These are phyloP conservation scores for Colletes collaris DNA, from an alignment of 2,888 invertebrate genomes.

Conservation along the genomic window DNA sequence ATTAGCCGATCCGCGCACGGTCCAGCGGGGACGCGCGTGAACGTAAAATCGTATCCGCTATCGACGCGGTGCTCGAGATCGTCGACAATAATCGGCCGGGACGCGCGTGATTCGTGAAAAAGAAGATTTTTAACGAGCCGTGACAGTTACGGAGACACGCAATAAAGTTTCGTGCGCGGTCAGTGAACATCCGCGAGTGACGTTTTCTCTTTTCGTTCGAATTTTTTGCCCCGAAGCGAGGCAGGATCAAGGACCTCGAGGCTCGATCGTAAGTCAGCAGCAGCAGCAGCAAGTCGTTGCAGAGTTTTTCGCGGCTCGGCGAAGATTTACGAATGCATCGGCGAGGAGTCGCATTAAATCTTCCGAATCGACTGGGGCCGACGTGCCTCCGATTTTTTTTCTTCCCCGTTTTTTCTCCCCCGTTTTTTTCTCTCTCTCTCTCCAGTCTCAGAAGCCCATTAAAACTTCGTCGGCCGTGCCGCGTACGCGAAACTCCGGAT, in stretches of 20 bases:
- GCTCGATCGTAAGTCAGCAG: slow-evolving; percentile 45
- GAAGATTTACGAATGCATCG: slow-evolving; percentile 30
- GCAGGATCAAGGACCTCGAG: slow-evolving; percentile 36
- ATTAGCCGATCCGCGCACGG: no score
- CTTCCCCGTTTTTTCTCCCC: background rate
- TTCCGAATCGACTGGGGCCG: slow-evolving; percentile 25
- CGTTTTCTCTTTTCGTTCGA: slow-evolving; percentile 2
- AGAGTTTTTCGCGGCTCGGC: slow-evolving; percentile 30
- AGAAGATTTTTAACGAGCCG: background rate
- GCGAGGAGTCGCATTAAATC: slow-evolving; percentile 17
- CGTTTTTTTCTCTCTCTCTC: background rate
- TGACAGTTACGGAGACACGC: slow-evolving; percentile 23
- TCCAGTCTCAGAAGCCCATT: slow-evolving; percentile 27
- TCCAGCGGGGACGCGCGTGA: no score
- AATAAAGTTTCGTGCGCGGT: slow-evolving; percentile 36
- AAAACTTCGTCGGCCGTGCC: slow-evolving; percentile 20
- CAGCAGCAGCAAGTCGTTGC: slow-evolving; percentile 45
- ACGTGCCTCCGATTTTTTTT: slow-evolving; percentile 17
- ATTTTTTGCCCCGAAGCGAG: background rate
- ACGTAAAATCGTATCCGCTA: background rate
- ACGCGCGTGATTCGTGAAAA: no score
- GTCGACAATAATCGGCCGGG: no score
- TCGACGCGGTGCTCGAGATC: no score
- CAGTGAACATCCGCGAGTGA: slow-evolving; percentile 47
- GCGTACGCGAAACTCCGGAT: slow-evolving; percentile 20